Base-by-base conservation (phyloP, 2,888 invertebrate species). In the Mesorhabditis sp. region DNA sequence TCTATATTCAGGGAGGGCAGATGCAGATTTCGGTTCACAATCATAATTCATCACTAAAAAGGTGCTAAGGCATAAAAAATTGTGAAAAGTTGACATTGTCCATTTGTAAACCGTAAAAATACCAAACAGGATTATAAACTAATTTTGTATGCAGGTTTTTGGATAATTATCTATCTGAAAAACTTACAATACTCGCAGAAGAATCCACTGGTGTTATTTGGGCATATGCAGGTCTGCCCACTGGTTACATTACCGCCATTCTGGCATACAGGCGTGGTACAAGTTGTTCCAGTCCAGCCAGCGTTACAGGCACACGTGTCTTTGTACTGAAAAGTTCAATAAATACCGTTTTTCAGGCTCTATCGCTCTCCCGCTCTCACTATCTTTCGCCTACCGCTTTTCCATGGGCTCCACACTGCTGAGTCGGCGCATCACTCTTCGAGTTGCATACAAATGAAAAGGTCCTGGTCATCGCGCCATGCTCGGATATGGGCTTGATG, bases 291-390 rank as follows among this genome's bases (percentile, higher is more conserved):
- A 10, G 58, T 50, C 58, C 58, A 50, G 2, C 58, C 58, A 50
- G 58, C 58, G 7, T 50, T 50, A 50, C 58, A 50, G 1, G 7
- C 58, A 50, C 58, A 50, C n/a, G n/a, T 50, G n/a, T 50, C 58
- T 50, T 50, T 50, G 58, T 50, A 50, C 58, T 50, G n/a, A 50
- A 50, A 50, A 13, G n/a, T n/a, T n/a, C n/a, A n/a, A n/a, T n/a
- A n/a, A n/a, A n/a, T n/a, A n/a, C n/a, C n/a, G n/a, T n/a, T n/a
- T n/a, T n/a, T n/a, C n/a, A n/a, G n/a, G n/a, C n/a, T n/a, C n/a
- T n/a, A n/a, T n/a, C n/a, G n/a, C n/a, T 50, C n/a, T 10, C n/a
- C 1, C 7, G 1, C n/a, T 50, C 10, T 50, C 58, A 50, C 10
- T 50, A 50, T 1, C n/a, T 50, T 2, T 50, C 7, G 1, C 58